Base-by-base conservation (phyloP, 2,797 vertebrate species). In the Octomys mimax region DNA sequence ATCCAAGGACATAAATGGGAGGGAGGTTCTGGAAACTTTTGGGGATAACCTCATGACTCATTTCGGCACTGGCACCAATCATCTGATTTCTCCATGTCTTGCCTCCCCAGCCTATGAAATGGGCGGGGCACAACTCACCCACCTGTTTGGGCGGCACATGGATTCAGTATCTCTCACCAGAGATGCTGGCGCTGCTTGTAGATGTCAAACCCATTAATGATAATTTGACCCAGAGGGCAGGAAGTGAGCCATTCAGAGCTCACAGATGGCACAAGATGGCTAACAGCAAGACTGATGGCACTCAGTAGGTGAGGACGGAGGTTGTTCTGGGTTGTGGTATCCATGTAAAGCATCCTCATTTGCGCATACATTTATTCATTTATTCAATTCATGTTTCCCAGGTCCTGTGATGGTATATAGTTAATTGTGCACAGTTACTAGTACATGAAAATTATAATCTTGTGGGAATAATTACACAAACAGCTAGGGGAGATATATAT, bases 141-240 rank as follows among this genome's bases (percentile, higher is more conserved):
- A 96, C 68, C 78, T 95, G 19, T 87, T 94, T 33, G 52, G n/a
- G 81, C 91, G 92, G 93, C 90, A 93, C 75, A 39, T 91, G 95
- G 75, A 87, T 59, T 0, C 26, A 52, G 36, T 28, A 87, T 96
- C 66, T 97, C 92, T 97, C 71, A 93, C 49, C 70, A 87, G 59
- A 39, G 83, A 87, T 89, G 36, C 52, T 66, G 83, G 52, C 73
- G 39, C 42, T 89, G 22, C 36, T 54, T 66, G 19, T 21, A 96
- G 42, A 95, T 93, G 91, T 94, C 89, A 97, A 95, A 95, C 46
- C 52, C 94, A 95, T 97, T 95, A 94, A 92, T 96, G 96, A 95
- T 73, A 79, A 21, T 62, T 36, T 91, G 84, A 68, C 59, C 42
- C 31, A 54, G 24, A 28, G 16, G 89, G 80, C 71, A 92, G 92